Percentiles rank a stretch among this genome's conserved stretches.
Conservation (phyloP, 2,888 invertebrate species). For the Tortrix viridana region DNA sequence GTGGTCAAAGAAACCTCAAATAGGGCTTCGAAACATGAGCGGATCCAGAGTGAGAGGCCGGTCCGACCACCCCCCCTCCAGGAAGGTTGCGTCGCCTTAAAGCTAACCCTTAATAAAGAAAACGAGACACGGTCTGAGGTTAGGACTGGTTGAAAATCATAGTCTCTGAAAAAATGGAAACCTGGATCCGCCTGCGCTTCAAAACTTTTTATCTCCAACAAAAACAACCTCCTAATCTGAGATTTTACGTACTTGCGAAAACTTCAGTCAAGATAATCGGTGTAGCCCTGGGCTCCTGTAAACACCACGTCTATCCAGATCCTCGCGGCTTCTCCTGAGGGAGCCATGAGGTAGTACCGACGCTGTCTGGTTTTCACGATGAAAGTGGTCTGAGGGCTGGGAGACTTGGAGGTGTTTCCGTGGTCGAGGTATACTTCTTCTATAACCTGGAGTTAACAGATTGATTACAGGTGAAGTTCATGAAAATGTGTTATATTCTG, state of each 20-base stretch:
- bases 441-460: conserved; percentile 87
- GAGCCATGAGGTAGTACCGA: conserved; percentile 95
- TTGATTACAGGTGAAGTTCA: too few relatives aligned
- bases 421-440: conserved; percentile 99
- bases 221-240: background rate
- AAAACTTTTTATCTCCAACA: background rate
- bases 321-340: conserved; percentile 96
- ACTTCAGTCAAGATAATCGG: conserved; percentile 68
- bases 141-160: too few relatives aligned
- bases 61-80: too few relatives aligned
- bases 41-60: too few relatives aligned
- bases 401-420: conserved; percentile 95
- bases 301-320: conserved; percentile 99
- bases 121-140: too few relatives aligned
- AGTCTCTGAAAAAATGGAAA: too few relatives aligned
- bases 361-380: conserved; percentile 97
- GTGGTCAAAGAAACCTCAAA: too few relatives aligned
- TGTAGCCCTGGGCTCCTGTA: conserved; percentile 95
- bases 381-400: conserved; percentile 95
- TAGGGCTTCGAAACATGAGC: too few relatives aligned
- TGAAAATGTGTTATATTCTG: too few relatives aligned
- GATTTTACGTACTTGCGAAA: background rate
- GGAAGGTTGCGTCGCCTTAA: too few relatives aligned
- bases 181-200: too few relatives aligned
- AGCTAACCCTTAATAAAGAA: too few relatives aligned